Evolutionary conservation across 2,113 vertebrate genomes (phyloP).

Genomic region (Cariama cristata): DNA sequence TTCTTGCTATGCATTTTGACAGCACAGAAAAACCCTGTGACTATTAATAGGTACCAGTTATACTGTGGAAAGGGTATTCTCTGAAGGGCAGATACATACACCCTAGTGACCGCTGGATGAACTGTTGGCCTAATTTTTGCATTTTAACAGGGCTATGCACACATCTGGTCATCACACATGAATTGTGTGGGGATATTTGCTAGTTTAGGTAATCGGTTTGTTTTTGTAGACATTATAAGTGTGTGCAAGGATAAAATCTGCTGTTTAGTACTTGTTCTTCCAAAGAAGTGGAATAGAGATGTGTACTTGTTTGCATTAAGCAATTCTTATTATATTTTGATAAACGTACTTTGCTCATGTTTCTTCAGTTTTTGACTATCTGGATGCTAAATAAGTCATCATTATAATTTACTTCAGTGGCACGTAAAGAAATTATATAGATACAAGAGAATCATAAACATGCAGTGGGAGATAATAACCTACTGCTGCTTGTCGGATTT

Average conservation of each 20-base stretch:
- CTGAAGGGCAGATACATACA: neutral
- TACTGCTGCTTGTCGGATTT: neutral
- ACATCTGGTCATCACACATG: neutral
- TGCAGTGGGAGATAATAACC: neutral
- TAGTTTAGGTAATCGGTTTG: neutral
- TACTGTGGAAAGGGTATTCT: neutral
- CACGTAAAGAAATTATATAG: neutral
- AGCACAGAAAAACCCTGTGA: neutral
- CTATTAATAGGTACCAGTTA: neutral
- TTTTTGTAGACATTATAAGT: neutral
- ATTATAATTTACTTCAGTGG: conserved; percentile 4
- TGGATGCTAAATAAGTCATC: neutral
- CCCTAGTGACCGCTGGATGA: fast-evolving
- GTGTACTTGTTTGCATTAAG: neutral
- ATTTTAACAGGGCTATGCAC: neutral
- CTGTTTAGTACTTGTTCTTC: neutral
- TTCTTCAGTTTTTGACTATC: neutral
- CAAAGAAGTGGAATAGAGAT: neutral
- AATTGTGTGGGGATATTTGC: neutral
- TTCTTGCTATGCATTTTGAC: neutral
- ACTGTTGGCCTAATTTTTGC: neutral
- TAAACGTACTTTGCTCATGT: neutral
- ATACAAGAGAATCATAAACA: neutral
- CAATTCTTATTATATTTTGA: neutral
- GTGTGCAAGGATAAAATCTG: neutral